phyloP scores from a whole-genome alignment of 2,113 vertebrate species.

The Amphiprion ocellaris region DNA sequence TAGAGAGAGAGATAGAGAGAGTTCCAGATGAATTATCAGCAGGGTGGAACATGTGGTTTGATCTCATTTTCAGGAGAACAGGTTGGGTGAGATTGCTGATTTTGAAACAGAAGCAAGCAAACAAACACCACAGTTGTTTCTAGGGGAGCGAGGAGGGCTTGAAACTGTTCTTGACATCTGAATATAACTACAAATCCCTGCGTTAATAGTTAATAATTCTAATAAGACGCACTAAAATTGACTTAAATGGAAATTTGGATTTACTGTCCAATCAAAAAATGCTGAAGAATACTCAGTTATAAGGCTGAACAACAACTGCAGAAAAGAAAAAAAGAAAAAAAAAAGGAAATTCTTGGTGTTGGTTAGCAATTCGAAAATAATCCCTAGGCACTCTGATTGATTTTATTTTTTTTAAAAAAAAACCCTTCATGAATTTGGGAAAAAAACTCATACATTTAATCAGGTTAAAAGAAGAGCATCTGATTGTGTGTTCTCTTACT shows the following conservation, averaged over 20 bases:
- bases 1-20: conserved; percentile 39
- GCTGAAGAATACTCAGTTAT: background rate
- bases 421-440: too few species aligned
- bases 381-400: too few species aligned
- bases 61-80: conserved; percentile 69
- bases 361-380: too few species aligned
- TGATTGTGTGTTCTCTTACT: too few species aligned
- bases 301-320: background rate
- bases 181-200: conserved; percentile 22
- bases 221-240: background rate
- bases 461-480: too few species aligned
- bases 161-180: conserved; percentile 10
- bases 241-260: conserved; percentile 17
- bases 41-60: conserved; percentile 69
- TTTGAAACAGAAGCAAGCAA: conserved; percentile 20
- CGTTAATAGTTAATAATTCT: background rate
- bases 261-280: background rate
- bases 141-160: background rate
- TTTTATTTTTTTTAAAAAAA: too few species aligned
- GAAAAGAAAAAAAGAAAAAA: too few species aligned
- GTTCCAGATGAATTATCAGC: conserved; percentile 75
- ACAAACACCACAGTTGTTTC: conserved; percentile 15
- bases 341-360: too few species aligned
- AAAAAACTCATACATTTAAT: too few species aligned
- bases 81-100: conserved; percentile 36